Percentiles rank a stretch among this genome's conserved stretches.
phyloP scores from a whole-genome alignment of 2,113 vertebrate genomes.

The Bos javanicus region DNA sequence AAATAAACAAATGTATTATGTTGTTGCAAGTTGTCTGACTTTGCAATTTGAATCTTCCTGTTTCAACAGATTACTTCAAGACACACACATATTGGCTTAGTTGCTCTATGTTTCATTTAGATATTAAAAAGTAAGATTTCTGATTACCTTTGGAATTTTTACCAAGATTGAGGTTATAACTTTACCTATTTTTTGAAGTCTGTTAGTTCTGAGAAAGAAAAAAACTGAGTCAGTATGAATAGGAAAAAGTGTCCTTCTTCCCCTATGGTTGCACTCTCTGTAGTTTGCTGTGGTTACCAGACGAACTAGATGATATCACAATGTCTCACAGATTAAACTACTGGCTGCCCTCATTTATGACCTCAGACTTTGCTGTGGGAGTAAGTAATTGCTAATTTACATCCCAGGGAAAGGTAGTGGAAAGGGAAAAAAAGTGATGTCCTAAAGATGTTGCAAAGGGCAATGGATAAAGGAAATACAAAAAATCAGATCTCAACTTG shows the following conservation, averaged over 20 bases:
- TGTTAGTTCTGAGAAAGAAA: background rate
- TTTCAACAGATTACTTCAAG: background rate
- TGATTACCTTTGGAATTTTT: constrained; percentile 13
- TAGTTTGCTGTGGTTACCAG: background rate
- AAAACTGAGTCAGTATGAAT: background rate
- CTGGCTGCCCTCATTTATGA: background rate
- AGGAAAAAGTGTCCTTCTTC: background rate
- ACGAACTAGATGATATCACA: background rate
- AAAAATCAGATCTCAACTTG: background rate
- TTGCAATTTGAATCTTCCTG: constrained; percentile 29
- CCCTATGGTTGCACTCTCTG: background rate
- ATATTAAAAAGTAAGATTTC: background rate
- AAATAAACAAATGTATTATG: constrained; percentile 64
- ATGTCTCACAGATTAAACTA: constrained; percentile 17
- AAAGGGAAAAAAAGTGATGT: background rate
- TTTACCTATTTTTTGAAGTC: background rate
- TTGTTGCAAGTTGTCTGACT: constrained; percentile 38
- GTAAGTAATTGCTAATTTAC: constrained; percentile 35
- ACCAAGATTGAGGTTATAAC: background rate
- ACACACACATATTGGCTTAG: background rate
- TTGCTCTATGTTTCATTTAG: background rate
- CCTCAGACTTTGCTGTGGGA: background rate
- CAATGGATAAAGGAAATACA: constrained; percentile 1
- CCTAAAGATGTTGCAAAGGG: background rate
- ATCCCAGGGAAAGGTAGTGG: background rate